Base-by-base conservation (phyloP, 35 echinoderm and acorn worm species). In the Lytechinus variegatus region DNA sequence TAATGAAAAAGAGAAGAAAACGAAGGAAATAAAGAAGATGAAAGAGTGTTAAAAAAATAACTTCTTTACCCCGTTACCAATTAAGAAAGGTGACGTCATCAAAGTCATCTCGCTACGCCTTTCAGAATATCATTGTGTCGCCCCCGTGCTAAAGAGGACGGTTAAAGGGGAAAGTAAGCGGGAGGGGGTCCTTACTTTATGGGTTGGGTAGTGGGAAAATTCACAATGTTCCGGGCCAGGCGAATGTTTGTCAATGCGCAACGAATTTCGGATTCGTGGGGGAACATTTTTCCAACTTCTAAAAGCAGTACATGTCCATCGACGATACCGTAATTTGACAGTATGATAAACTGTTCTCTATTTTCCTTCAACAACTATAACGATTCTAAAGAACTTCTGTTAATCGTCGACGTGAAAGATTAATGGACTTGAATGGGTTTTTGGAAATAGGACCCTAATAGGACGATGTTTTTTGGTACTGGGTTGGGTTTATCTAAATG, bases 361-460 rank as follows among this genome's bases (percentile, higher is more conserved):
- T 79, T 79, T 79, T 79, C 14, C 13, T 58, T 58, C 56, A 11
- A 11, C 66, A 16, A 16, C 4, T 24, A 16, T 79, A 79, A 79
- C 66, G 66, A 79, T 24, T 79, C n/a, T 24, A 24, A 19, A 79
- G n/a, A 24, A 24, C n/a, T 24, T n/a, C n/a, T 8, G 19, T 79
- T 79, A 79, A 79, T 79, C 66, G 66, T 79, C 66, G n/a, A 24
- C 66, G 16, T 79, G 66, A 79, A 79, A 79, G 66, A 79, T 79
- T 79, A 79, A 79, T 79, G 19, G 66, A 79, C 66, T n/a, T n/a
- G 21, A 79, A 79, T 79, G 66, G 66, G n/a, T 79, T 79, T 79
- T 79, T 79, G 66, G 66, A 79, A 79, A 79, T n/a, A 79, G n/a
- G 66, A 79, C 66, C 66, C 66, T 24, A 79, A 79, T 79, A 24